Evolutionary conservation across 2,797 vertebrate genomes (phyloP).

Genomic region (Phylloscopus collybita): DNA sequence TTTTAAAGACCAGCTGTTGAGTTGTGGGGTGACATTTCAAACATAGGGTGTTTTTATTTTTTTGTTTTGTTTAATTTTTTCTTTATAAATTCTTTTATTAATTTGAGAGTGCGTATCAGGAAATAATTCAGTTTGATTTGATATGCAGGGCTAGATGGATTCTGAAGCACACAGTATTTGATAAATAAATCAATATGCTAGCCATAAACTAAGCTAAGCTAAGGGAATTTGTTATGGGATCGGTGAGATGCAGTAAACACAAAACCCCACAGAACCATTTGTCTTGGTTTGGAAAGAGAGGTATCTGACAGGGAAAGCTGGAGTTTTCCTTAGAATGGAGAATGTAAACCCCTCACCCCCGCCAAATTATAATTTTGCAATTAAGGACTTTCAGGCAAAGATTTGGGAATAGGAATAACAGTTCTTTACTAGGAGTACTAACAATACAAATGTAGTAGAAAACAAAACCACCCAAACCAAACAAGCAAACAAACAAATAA

Average conservation of each 20-base stretch:
- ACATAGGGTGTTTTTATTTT: too few species aligned
- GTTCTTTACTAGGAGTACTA: too few species aligned
- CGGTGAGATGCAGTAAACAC: background rate
- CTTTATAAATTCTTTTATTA: background rate
- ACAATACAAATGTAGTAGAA: too few species aligned
- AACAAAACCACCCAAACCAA: too few species aligned
- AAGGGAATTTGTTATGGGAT: background rate
- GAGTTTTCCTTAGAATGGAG: too few species aligned
- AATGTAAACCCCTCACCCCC: too few species aligned
- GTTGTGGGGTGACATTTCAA: background rate
- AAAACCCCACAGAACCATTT: background rate
- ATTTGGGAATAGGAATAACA: too few species aligned
- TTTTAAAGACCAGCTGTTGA: background rate
- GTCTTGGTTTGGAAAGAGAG: too few species aligned
- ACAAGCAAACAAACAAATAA: too few species aligned
- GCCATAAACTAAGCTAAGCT: background rate
- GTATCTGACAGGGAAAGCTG: too few species aligned
- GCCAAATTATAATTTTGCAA: too few species aligned
- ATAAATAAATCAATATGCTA: slow-evolving; percentile 4
- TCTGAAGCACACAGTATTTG: background rate
- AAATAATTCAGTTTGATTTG: background rate
- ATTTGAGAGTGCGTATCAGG: background rate
- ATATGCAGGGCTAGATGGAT: background rate
- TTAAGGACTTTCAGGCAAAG: too few species aligned
- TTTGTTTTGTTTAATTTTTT: background rate